phyloP scores from a whole-genome alignment of 2,113 vertebrate genomes.

The Crotalus helleri region DNA sequence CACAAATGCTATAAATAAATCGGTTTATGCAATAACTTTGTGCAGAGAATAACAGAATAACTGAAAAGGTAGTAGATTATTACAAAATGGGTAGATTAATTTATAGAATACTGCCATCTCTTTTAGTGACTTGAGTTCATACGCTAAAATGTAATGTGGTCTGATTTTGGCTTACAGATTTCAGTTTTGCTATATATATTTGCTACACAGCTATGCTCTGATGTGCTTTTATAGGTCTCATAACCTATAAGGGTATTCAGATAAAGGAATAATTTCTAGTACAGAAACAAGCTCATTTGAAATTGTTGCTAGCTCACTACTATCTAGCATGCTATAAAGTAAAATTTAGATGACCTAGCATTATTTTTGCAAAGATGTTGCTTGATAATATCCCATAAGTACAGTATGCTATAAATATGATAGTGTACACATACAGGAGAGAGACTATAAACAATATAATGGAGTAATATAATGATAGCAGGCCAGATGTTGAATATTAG shows the following conservation, averaged over 20 bases:
- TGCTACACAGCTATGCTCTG: neutral
- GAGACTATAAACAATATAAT: neutral
- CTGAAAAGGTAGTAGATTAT: neutral
- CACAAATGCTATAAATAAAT: neutral
- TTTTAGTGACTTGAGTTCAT: neutral
- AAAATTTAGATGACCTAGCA: neutral
- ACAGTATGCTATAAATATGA: neutral
- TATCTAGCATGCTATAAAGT: neutral
- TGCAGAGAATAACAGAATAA: neutral
- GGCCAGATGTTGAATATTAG: no score
- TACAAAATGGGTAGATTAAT: neutral
- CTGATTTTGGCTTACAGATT: neutral
- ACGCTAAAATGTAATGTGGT: neutral
- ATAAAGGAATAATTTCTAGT: neutral
- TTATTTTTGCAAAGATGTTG: neutral
- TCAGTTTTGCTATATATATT: neutral
- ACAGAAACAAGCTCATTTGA: neutral
- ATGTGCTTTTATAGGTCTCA: neutral
- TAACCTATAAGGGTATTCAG: neutral
- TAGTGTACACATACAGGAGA: neutral
- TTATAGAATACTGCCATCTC: neutral
- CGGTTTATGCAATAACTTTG: neutral
- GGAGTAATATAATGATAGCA: neutral
- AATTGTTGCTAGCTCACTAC: neutral
- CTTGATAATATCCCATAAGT: neutral